Evolutionary conservation across 2,113 vertebrate genomes (phyloP), one percentile per base, ranked within the genome.

Genomic region (Podiceps cristatus): DNA sequence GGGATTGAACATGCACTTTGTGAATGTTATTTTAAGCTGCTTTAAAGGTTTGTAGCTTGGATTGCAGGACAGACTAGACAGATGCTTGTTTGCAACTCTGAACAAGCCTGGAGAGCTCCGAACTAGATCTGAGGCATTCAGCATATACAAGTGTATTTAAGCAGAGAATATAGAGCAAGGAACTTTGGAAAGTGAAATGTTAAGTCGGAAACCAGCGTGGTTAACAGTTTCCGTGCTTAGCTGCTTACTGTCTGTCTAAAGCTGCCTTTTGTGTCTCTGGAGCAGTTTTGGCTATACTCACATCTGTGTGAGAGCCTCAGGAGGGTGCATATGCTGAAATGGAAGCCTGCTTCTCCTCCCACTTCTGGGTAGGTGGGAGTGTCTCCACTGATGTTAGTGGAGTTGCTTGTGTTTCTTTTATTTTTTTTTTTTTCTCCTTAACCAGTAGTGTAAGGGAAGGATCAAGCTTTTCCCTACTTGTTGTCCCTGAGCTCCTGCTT

Each of bases 181-280:
- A 71, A 27, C 66, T 86, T 60, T 8, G 40, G 74, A 47, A 91
- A 82, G 37, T 58, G 79, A 81, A 72, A 72, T 95, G 89, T 91
- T 74, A 93, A 83, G 80, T 93, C 2, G 92, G 96, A 98, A 97
- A 78, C 97, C 97, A 98, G 96, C 96, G 94, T 97, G 97, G 96
- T 97, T 97, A 35, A 93, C 47, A 79, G 74, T 96, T 93, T 94
- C 90, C 4, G 0, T 95, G 84, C 90, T 93, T 88, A 89, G 79
- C 74, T 91, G 37, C 33, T 53, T 50, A 6, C 72, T 82, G 52
- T 58, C 72, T 82, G 52, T 58, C 82, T 82, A 35, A 75, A 66
- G 73, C 91, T 92, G 91, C 55, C 19, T 58, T 81, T 71, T 50
- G 79, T 78, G 67, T 59, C 66, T 35, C 29, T 18, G 49, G 90